A percentile compares a stretch with the other conserved stretches of the same genome.
These are phyloP conservation scores for Pseudococcus viburni DNA, from an alignment of 2,888 invertebrate genomes.

Conservation along the genomic window DNA sequence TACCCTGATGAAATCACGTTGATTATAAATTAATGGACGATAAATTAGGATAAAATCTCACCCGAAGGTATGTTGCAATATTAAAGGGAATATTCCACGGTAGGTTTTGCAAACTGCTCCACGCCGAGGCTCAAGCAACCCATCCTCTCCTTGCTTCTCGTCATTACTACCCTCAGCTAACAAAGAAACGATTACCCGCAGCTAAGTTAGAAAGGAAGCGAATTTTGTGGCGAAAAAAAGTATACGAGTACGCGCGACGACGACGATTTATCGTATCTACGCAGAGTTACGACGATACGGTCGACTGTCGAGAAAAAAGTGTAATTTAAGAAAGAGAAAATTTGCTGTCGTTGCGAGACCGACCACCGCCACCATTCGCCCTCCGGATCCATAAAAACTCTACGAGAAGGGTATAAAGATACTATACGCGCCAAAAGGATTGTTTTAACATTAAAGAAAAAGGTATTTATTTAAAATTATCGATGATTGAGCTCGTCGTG, in stretches of 20 bases:
- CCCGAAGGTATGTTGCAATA: neutral
- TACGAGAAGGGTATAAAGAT: too few species aligned
- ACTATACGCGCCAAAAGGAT: conserved; percentile 32
- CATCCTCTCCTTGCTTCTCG: neutral
- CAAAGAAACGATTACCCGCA: conserved; percentile 42
- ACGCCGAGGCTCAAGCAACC: neutral
- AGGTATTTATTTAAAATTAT: conserved; percentile 59
- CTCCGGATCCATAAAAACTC: too few species aligned
- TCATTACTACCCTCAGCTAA: neutral
- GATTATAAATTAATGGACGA: conserved; percentile 34
- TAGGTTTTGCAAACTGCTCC: neutral
- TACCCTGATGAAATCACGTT: conserved; percentile 1
- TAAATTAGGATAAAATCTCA: conserved; percentile 28
- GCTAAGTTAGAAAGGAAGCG: conserved; percentile 33
- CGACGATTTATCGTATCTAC: conserved; percentile 23
- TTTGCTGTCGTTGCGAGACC: conserved; percentile 2
- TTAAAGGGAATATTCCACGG: conserved; percentile 12
- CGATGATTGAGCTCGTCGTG: conserved; percentile 35
- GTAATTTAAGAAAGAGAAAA: neutral
- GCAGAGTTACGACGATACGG: neutral
- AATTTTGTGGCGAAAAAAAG: conserved; percentile 11
- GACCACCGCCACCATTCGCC: too few species aligned
- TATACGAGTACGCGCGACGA: neutral
- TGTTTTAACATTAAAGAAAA: conserved; percentile 53
- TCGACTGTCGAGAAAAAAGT: neutral